Evolutionary conservation across 1,140 invertebrate genomes (phyloP), one percentile per base, ranked within the genome.

Genomic region (Bombus cullumanus): DNA sequence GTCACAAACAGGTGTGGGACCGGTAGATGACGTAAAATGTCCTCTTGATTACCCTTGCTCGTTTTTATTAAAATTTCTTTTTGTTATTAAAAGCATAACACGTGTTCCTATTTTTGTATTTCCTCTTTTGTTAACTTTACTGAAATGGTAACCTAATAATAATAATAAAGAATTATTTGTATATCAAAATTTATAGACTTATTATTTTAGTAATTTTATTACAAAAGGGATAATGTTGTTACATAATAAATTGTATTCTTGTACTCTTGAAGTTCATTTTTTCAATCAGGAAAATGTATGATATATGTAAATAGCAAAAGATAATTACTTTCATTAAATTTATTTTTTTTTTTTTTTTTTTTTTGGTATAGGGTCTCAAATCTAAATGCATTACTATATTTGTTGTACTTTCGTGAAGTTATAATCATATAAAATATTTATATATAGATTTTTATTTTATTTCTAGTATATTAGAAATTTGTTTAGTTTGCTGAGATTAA

Each of bases 1-100:
- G 79, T 86, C 83, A 86, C 80, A 92, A 92, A 88, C 92, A 93
- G 93, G 93, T 92, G 90, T 83, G 91, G 88, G 90, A 95, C 94
- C 92, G 92, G 92, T 95, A 94, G 91, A 95, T 95, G 95, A 95
- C 88, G 95, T 92, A 95, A 95, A 94, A 90, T 92, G 59, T 89
- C 81, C 83, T 90, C 83, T 86, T 72, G 88, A 93, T 95, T 95
- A 92, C 94, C 64, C 68, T 85, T 34, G 22, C 69, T 84, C 78
- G 62, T 9, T 62, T 90, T 86, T 66, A 71, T 80, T 83, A 34
- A 53, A 87, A 85, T 87, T 87, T 59, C 47, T 87, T 28, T 81
- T 71, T 66, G 1, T 28, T 28, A 41, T 39, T 47, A 22, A 57
- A 86, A 86, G 28, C 15, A 2, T 41, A 66, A 13, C 13, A 15